These are phyloP conservation scores for Rhinichthys klamathensis DNA, from an alignment of 2,113 vertebrate species.

Conservation along the genomic window DNA sequence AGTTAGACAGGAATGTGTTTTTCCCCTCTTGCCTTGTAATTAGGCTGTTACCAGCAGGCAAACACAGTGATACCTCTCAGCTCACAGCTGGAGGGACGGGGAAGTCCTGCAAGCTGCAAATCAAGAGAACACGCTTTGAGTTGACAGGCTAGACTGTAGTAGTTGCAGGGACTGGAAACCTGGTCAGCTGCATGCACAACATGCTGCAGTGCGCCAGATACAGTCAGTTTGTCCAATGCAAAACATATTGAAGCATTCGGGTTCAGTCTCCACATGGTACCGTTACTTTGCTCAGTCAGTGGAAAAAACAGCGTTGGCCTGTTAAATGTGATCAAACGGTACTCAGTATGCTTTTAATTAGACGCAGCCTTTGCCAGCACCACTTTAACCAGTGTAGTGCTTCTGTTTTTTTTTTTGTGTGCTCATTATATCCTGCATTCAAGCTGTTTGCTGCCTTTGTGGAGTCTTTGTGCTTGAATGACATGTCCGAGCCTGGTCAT, in stretches of 20 bases:
- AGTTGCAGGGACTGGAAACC: background rate
- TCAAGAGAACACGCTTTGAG: conserved; percentile 30
- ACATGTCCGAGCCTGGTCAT: conserved; percentile 70
- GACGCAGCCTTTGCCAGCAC: background rate
- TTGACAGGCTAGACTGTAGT: conserved; percentile 7
- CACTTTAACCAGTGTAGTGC: conserved; percentile 7
- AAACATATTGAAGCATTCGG: conserved; percentile 14
- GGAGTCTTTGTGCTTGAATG: conserved; percentile 37
- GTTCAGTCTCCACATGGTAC: conserved; percentile 9
- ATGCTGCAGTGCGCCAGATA: background rate
- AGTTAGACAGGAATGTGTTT: conserved; percentile 71
- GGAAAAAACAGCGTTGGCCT: conserved; percentile 12
- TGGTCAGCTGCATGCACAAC: conserved; percentile 3
- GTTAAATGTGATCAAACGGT: conserved; percentile 12
- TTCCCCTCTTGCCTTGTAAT: conserved; percentile 69
- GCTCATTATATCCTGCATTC: conserved; percentile 26
- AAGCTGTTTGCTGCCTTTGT: background rate
- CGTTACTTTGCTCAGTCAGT: conserved; percentile 12
- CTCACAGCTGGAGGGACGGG: conserved; percentile 42
- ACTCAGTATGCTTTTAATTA: conserved; percentile 4
- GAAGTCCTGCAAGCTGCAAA: conserved; percentile 39
- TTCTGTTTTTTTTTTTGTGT: background rate
- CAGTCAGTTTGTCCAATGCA: background rate
- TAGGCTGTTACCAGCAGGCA: conserved; percentile 57
- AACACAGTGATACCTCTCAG: conserved; percentile 46